Percentiles rank a stretch among this genome's conserved stretches.
These are phyloP conservation scores for Darevskia nairensis DNA, from an alignment of 2,797 vertebrate genomes.

Conservation along the genomic window DNA sequence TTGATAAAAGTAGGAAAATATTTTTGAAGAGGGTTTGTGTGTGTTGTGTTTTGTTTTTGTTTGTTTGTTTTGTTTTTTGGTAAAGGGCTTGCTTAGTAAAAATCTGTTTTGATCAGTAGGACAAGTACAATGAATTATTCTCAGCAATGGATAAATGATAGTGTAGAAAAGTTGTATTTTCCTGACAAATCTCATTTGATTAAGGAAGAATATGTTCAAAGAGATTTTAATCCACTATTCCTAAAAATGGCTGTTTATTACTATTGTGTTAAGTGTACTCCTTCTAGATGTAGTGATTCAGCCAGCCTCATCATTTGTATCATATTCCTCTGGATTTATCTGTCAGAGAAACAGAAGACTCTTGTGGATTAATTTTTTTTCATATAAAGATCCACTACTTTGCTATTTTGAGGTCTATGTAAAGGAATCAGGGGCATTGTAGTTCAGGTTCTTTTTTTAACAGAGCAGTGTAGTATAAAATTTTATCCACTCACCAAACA, in stretches of 20 bases:
- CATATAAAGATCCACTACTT: not conserved
- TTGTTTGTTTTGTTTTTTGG: not conserved
- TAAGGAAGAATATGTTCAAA: not conserved
- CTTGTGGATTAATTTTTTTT: slow-evolving; percentile 25
- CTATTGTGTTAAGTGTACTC: slow-evolving; percentile 53
- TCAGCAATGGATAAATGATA: not conserved
- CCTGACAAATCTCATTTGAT: not conserved
- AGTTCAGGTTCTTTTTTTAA: not conserved
- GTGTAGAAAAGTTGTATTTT: slow-evolving; percentile 2
- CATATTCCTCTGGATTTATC: slow-evolving; percentile 39
- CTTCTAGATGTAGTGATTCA: slow-evolving; percentile 39
- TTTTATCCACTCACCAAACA: too few species aligned
- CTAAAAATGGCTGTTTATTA: slow-evolving; percentile 46
- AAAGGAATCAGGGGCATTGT: not conserved
- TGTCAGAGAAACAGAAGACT: not conserved
- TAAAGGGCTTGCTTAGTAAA: slow-evolving; percentile 21
- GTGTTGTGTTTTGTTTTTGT: too few species aligned
- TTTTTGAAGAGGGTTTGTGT: slow-evolving; percentile 29
- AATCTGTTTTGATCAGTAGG: slow-evolving; percentile 13
- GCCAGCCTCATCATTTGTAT: slow-evolving; percentile 55
- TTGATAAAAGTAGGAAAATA: slow-evolving; percentile 20
- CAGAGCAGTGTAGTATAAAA: not conserved
- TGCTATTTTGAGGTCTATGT: not conserved
- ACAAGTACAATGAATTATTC: slow-evolving; percentile 1
- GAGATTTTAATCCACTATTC: slow-evolving; percentile 52